These are phyloP conservation scores for Astyanax mexicanus DNA, from an alignment of 2,797 vertebrate genomes.

Conservation along the genomic window DNA sequence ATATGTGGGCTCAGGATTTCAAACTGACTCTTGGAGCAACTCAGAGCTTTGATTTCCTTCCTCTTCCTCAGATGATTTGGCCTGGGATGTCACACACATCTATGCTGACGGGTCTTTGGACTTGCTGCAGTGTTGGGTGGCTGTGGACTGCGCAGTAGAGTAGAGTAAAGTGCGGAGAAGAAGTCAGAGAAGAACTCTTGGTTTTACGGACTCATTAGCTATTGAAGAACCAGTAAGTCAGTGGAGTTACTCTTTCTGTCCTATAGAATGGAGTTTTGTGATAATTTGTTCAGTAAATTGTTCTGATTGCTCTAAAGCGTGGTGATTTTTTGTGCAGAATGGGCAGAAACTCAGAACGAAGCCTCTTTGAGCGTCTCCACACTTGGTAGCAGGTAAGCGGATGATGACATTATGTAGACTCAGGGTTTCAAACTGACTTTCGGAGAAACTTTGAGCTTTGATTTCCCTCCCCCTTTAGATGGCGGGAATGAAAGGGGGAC, in stretches of 20 bases:
- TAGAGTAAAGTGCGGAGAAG: no score
- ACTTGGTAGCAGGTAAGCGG: constrained; percentile 77
- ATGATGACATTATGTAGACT: constrained; percentile 81
- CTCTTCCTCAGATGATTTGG: neutral
- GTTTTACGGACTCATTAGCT: neutral
- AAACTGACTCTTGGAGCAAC: neutral
- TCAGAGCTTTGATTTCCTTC: neutral
- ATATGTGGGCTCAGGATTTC: constrained; percentile 73
- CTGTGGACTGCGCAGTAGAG: neutral
- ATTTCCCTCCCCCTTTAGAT: constrained; percentile 86
- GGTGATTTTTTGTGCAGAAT: neutral
- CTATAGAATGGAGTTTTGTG: neutral
- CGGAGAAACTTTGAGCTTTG: constrained; percentile 89
- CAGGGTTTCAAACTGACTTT: constrained; percentile 89
- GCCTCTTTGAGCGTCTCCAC: constrained; percentile 27
- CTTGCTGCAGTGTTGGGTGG: neutral
- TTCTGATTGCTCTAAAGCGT: neutral
- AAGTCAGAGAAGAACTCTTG: neutral
- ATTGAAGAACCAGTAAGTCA: neutral
- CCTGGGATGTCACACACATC: neutral
- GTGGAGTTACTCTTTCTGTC: neutral
- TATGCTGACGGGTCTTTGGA: neutral
- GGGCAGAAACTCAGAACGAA: constrained; percentile 3
- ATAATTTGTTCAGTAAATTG: constrained; percentile 1
- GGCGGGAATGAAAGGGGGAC: constrained; percentile 95